A percentile compares a stretch with the other conserved stretches of the same genome.
Evolutionary conservation across 2,888 invertebrate species (phyloP).

Genomic region (Mantis religiosa): DNA sequence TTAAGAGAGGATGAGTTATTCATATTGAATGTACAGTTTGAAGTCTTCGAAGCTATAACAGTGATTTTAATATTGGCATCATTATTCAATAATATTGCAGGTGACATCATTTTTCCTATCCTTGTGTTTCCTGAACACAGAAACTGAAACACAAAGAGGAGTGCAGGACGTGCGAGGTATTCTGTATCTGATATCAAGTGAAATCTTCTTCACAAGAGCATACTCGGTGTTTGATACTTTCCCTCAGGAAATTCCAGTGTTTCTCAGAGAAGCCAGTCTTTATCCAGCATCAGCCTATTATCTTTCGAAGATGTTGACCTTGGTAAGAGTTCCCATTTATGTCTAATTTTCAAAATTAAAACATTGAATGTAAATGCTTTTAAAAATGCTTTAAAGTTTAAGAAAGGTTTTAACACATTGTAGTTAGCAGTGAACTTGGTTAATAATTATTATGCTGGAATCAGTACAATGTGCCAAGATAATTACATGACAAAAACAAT

Average conservation of each 20-base stretch:
- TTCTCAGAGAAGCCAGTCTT: conserved; percentile 47
- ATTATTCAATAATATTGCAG: not conserved
- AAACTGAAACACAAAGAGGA: conserved; percentile 48
- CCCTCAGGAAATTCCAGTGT: conserved; percentile 45
- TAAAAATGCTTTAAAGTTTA: not conserved
- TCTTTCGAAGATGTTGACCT: conserved; percentile 35
- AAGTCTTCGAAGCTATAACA: not conserved
- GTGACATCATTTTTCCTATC: conserved; percentile 47
- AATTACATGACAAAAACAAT: too few relatives aligned
- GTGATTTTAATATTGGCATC: not conserved
- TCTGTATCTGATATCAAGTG: conserved; percentile 51
- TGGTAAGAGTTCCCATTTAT: conserved; percentile 33
- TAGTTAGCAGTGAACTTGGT: too few relatives aligned
- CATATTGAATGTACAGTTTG: not conserved
- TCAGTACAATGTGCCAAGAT: too few relatives aligned
- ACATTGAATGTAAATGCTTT: not conserved
- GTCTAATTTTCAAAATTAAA: too few relatives aligned
- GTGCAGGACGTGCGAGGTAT: conserved; percentile 49
- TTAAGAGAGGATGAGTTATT: too few relatives aligned
- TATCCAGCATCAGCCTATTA: conserved; percentile 49
- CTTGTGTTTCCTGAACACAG: conserved; percentile 46
- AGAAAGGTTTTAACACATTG: too few relatives aligned
- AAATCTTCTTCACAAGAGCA: conserved; percentile 48
- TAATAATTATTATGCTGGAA: too few relatives aligned
- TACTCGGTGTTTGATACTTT: conserved; percentile 50